Base-by-base conservation (phyloP, 2,888 invertebrate species). In the Brachypalpus laphriformis region DNA sequence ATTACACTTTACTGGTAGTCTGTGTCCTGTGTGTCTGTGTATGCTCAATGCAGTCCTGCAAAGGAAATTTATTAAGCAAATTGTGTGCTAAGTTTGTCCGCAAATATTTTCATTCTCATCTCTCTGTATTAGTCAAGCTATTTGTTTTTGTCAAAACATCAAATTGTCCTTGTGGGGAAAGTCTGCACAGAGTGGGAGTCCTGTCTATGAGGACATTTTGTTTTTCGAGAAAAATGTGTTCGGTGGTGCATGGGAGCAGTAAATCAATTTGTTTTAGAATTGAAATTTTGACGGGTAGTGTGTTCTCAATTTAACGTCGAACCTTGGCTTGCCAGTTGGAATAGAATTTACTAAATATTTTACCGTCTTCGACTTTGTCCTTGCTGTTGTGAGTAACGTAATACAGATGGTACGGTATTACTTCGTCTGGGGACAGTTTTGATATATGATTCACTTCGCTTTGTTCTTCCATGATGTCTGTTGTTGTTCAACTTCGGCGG, bases 61-160 rank as follows among this genome's bases (percentile, higher is more conserved):
- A 45, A 61, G 18, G 40, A 20, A 61, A 61, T 61, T 61, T 61
- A 45, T 61, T 61, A 45, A 16, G 28, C 28, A 61, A 61, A 45
- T 25, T 61, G 61, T 45, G 28, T 61, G 14, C 28, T 28, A 61
- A 42, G 25, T 61, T 61, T 6, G 42, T 61, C 42, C 9, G 45
- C 61, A 61, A 61, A 61, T 61, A 31, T 61, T 61, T 14, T 45
- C 42, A 0, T 42, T 61, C n/a, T 25, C 22, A 8, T 20, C 11
- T 20, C 22, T 20, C 20, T 11, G 0, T 20, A 0, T 47, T 11
- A 1, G n/a, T 28, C 5, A n/a, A 22, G 20, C 22, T 49, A 28
- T 51, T 51, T 51, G 51, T 51, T 25, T 51, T 51, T 51, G 51
- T 51, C 47, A 16, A 16, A 16, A 42, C 8, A 42, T 16, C 1